Base-by-base conservation (phyloP, 2,113 vertebrate genomes). In the Rhadina sibilatrix region DNA sequence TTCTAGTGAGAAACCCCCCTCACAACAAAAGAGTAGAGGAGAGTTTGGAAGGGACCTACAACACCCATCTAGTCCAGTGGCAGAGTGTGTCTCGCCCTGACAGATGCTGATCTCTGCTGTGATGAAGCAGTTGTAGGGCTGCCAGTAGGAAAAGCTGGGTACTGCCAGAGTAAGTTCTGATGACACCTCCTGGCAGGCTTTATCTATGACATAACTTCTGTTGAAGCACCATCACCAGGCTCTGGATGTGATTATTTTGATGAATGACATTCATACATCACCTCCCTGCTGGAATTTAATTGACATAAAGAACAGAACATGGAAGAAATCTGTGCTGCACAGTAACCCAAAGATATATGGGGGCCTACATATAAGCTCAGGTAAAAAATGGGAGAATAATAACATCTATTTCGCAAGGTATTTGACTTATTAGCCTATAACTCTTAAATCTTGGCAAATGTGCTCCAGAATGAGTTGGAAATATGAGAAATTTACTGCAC, bases 321-420 rank as follows among this genome's bases (percentile, higher is more conserved):
- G 50, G 68, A 90, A 89, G 87, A 93, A 81, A 84, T 46, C 76
- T n/a, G 38, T 37, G 69, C n/a, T 65, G 33, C 1, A 4, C 50
- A 18, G 49, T 68, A 70, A 93, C 37, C 71, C 15, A 18, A 94
- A 95, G 97, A 96, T 89, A 94, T 92, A 97, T 59, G 46, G 82
- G 72, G 49, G 72, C 27, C 49, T 83, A 33, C 83, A 87, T 54
- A 31, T 35, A 87, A 91, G 50, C 78, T 38, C 14, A 56, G 65
- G 42, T 94, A 87, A 96, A 96, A 97, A 95, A 90, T 9, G 6
- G 38, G 61, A 93, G 59, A 80, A 94, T 64, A 94, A 96, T 82
- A 84, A 71, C 57, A 72, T 42, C 74, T 84, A 31, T 96, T 96
- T 96, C 40, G 17, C 65, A 82, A 91, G 78, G 74, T 52, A 37